A percentile compares a stretch with the other conserved stretches of the same genome.
Evolutionary conservation across 2,113 vertebrate genomes (phyloP).

Genomic region (Nerophis ophidion): DNA sequence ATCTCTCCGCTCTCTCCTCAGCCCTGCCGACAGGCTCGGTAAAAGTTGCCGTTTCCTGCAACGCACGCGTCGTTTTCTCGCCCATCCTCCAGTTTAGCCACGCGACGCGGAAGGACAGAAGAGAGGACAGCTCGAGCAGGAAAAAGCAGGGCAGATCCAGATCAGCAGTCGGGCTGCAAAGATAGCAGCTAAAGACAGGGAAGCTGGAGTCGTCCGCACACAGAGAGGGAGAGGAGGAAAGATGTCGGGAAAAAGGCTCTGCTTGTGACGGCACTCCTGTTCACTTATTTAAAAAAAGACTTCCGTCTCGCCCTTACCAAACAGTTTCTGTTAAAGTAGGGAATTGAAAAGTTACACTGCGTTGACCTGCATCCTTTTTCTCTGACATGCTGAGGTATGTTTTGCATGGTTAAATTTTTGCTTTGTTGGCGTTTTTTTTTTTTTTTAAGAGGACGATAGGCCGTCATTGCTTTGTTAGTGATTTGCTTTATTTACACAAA

Average conservation of each 20-base stretch:
- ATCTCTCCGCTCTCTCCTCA: slow-evolving; percentile 43
- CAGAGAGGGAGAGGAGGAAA: slow-evolving; percentile 66
- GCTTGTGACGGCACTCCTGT: slow-evolving; percentile 60
- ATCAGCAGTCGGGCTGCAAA: slow-evolving; percentile 72
- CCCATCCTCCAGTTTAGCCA: slow-evolving; percentile 70
- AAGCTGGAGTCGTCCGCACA: slow-evolving; percentile 56
- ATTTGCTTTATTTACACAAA: slow-evolving; percentile 37
- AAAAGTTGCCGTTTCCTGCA: slow-evolving; percentile 72
- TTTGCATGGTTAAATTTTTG: slow-evolving; percentile 69
- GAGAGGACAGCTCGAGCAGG: slow-evolving; percentile 40
- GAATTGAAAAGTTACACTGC: slow-evolving; percentile 36
- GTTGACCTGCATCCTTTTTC: slow-evolving; percentile 55
- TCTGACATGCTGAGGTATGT: slow-evolving; percentile 73
- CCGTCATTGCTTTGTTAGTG: slow-evolving; percentile 41
- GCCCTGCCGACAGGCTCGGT: slow-evolving; percentile 62
- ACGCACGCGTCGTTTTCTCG: slow-evolving; percentile 61
- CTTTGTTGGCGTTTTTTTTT: slow-evolving; percentile 51
- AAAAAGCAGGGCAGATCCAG: slow-evolving; percentile 58
- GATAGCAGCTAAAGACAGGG: slow-evolving; percentile 64
- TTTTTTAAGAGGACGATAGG: slow-evolving; percentile 43
- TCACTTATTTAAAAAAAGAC: slow-evolving; percentile 54
- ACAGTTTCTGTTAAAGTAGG: slow-evolving; percentile 49
- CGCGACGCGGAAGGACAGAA: slow-evolving; percentile 70
- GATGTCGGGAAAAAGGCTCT: slow-evolving; percentile 64
- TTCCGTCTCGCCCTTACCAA: slow-evolving; percentile 56